A percentile compares a stretch with the other conserved stretches of the same genome.
These are phyloP conservation scores for Gallinago media DNA, from an alignment of 2,113 vertebrate genomes.

Conservation along the genomic window DNA sequence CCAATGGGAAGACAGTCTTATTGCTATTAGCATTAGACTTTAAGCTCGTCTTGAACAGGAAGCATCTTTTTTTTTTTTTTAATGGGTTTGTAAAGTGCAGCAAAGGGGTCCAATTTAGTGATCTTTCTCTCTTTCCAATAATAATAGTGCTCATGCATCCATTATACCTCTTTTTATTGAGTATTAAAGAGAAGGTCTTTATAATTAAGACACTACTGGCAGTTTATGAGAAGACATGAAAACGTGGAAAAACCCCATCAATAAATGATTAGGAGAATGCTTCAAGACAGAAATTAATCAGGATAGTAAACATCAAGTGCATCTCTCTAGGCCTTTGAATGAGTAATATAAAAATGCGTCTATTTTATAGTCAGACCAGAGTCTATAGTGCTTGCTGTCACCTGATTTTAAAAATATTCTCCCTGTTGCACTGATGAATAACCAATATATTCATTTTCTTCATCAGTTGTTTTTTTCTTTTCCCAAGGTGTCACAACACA, in stretches of 20 bases:
- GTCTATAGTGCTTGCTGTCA: not conserved
- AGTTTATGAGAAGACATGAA: not conserved
- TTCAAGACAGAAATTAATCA: constrained; percentile 19
- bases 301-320: not conserved
- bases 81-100: not conserved
- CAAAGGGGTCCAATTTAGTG: not conserved
- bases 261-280: constrained; percentile 25
- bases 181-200: not conserved
- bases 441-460: constrained; percentile 34
- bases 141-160: accelerated
- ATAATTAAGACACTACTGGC: not conserved
- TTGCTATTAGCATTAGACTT: not conserved
- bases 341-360: not conserved
- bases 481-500: not conserved
- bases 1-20: not conserved
- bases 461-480: constrained; percentile 2
- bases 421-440: not conserved
- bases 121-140: not conserved
- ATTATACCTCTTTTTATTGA: not conserved
- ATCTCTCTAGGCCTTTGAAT: not conserved
- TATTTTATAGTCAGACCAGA: not conserved
- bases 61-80: not conserved
- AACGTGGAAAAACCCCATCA: accelerated
- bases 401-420: not conserved
- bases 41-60: not conserved